Evolutionary conservation across 2,797 vertebrate species (phyloP), one percentile per base, ranked within the genome.

Genomic region (Delichon dasypus): DNA sequence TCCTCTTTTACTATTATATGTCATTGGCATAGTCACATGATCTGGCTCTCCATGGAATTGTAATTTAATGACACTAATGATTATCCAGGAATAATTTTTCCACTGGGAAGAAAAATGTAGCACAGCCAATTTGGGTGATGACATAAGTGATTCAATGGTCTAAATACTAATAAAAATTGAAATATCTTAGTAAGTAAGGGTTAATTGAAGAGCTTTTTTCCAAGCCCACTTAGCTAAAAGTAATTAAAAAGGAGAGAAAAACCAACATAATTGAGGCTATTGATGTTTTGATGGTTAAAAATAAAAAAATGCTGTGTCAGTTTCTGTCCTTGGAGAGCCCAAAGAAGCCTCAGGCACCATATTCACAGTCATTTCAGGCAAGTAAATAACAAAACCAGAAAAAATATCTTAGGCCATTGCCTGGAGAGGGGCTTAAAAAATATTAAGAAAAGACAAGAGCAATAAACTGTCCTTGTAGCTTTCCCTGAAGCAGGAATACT

Each of bases 401-500:
- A 85, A 93, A 89, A 76, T 73, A 82, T 93, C 91, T 90, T 91
- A 77, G 93, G 57, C 83, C n/a, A 25, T 95, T 93, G 88, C 95
- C 96, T 90, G 94, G 50, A 96, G 95, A 95, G 64, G 57, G 67
- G 89, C 91, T 97, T 93, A 91, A 95, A 94, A 90, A 91, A 88
- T 88, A 87, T 90, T 94, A 85, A 94, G 77, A 47, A 82, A 90
- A 91, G 88, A 66, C 71, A 90, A 90, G 93, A 95, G 78, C 83
- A 95, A 89, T 89, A 87, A 94, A 72, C 67, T 68, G 55, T 90
- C 85, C 79, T 95, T 66, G 62, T 58, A 95, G 93, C 87, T 90
- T 70, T 95, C 95, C 96, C 93, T 0, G 74, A 70, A 96, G 96
- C 93, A 74, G 88, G 38, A 89, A 87, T 72, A 61, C 22, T 93